phyloP scores from a whole-genome alignment of 2,797 vertebrate species.

The Hozukius guyotensis region DNA sequence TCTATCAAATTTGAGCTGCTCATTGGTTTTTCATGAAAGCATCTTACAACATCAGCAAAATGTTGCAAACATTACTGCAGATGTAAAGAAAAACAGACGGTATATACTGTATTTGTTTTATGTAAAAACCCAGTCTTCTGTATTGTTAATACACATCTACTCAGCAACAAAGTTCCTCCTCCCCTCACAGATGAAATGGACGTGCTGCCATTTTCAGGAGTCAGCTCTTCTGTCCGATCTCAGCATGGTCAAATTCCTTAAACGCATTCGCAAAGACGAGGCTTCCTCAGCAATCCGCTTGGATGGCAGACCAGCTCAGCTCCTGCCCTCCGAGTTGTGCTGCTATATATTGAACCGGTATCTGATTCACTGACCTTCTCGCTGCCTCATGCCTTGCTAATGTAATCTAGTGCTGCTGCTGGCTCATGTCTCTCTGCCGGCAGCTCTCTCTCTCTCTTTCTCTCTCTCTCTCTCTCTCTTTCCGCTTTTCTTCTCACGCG shows the following conservation, averaged over 20 bases:
- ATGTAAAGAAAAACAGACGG: slow-evolving; percentile 15
- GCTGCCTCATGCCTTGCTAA: slow-evolving; percentile 88
- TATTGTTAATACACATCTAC: slow-evolving; percentile 59
- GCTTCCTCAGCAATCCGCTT: slow-evolving; percentile 73
- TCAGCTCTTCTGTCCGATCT: slow-evolving; percentile 73
- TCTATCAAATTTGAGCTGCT: slow-evolving; percentile 51
- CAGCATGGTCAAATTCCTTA: slow-evolving; percentile 68
- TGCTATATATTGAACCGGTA: slow-evolving; percentile 77
- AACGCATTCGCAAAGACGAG: slow-evolving; percentile 72
- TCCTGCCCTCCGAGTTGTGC: slow-evolving; percentile 63
- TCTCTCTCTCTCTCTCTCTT: not conserved
- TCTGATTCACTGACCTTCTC: slow-evolving; percentile 86
- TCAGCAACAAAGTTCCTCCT: slow-evolving; percentile 68
- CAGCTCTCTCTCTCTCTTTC: slow-evolving; percentile 39
- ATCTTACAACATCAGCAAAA: slow-evolving; percentile 61
- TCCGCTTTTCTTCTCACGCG: slow-evolving; percentile 24
- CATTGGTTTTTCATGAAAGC: slow-evolving; percentile 31
- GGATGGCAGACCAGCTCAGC: slow-evolving; percentile 65
- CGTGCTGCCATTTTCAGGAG: slow-evolving; percentile 57
- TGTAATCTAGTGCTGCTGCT: slow-evolving; percentile 84
- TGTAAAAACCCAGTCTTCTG: slow-evolving; percentile 23
- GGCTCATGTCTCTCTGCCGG: slow-evolving; percentile 67
- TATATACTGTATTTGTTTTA: slow-evolving; percentile 43
- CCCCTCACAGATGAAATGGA: slow-evolving; percentile 54
- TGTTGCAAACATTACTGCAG: slow-evolving; percentile 1